Evolutionary conservation across 1,140 invertebrate species (phyloP).

Genomic region (Scaptodrosophila lebanonensis): DNA sequence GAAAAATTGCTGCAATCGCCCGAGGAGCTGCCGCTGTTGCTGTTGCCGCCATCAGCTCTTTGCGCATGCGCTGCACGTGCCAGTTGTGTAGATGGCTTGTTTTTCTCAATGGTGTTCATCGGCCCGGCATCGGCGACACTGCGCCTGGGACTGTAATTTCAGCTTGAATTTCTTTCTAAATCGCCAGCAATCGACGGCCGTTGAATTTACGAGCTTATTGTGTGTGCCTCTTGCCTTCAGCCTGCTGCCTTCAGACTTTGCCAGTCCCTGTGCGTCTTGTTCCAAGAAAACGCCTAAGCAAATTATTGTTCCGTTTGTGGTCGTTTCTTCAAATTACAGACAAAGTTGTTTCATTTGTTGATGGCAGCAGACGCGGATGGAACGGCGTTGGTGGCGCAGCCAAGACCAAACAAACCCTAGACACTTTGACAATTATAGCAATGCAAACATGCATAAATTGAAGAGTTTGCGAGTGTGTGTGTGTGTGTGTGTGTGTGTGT

Average conservation of each 20-base stretch:
- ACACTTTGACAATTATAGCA: conserved; percentile 73
- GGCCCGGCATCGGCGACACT: background rate
- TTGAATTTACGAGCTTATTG: conserved; percentile 64
- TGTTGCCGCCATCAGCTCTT: conserved; percentile 24
- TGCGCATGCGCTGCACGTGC: conserved; percentile 61
- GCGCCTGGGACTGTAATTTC: conserved; percentile 30
- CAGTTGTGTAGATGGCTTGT: conserved; percentile 11
- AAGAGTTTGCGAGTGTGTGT: conserved; percentile 34
- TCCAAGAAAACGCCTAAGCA: conserved; percentile 4
- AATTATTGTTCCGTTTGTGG: conserved; percentile 31
- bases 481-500: too few species aligned
- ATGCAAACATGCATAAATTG: conserved; percentile 73
- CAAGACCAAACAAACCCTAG: conserved; percentile 39
- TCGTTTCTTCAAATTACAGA: conserved; percentile 60
- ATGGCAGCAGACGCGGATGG: background rate
- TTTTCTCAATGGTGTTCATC: conserved; percentile 3
- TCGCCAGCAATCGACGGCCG: conserved; percentile 49
- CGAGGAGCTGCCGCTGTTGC: conserved; percentile 21
- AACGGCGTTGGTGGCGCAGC: conserved; percentile 3
- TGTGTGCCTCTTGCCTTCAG: conserved; percentile 23
- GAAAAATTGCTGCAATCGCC: too few species aligned
- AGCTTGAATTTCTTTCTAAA: conserved; percentile 63
- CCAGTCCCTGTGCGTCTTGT: conserved; percentile 2
- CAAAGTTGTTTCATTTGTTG: conserved; percentile 41
- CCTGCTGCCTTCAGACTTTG: conserved; percentile 54